Base-by-base conservation (phyloP, 35 echinoderm and acorn worm genomes). In the Stichopus chloronotus region DNA sequence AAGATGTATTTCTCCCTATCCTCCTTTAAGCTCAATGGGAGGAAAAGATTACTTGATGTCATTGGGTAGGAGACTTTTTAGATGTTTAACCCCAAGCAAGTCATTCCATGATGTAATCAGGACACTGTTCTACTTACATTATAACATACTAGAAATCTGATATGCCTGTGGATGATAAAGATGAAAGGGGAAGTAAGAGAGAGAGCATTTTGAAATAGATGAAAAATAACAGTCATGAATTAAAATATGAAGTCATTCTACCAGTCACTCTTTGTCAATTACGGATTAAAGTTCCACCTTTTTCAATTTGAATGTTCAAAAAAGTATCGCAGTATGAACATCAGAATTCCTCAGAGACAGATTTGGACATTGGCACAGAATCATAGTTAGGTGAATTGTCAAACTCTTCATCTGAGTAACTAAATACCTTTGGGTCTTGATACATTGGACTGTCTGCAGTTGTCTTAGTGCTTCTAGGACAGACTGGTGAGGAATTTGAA, bases 391-490 rank as follows among this genome's bases (percentile, higher is more conserved):
- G 80, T 55, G 80, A 83, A 78, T 78, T 55, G 14, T 52, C 55
- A 9, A 12, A 7, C 53, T 10, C 25, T 82, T 16, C 14, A 7
- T 52, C 17, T 54, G 8, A 19, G 61, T 65, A 65, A 65, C 11
- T 65, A 19, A 65, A 65, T 14, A 65, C 61, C 30, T 43, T 43
- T 65, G 61, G 61, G 11, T 65, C 19, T 65, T 65, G 61, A 11
- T 65, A 65, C 19, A 19, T 65, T 11, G 61, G 61, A 17, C 61
- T 65, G 9, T 19, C 19, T 11, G 11, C 61, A 14, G 61, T 65
- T 65, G 61, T 19, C 55, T 7, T 55, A 53, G 80, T 83, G n/a
- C 80, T 56, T 56, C 80, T 83, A 55, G 80, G 25, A 83, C 55
- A 83, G 8, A 83, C 11, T 6, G 80, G 80, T 16, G 80, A 55